Conservation (phyloP, 2,888 invertebrate genomes). For the Hydroisotoma schaefferi region DNA sequence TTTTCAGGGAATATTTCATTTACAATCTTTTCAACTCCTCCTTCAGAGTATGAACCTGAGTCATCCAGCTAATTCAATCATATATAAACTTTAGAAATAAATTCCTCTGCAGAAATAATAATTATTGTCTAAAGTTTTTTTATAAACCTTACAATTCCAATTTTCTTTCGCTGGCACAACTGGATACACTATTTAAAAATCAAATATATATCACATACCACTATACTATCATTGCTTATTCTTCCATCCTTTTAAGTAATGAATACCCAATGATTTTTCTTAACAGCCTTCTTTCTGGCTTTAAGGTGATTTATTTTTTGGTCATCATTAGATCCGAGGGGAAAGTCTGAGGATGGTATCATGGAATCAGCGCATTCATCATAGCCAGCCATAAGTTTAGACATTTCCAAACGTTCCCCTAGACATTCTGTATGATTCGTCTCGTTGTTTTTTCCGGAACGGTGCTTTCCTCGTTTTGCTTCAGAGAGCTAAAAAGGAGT, state of each 20-base stretch:
- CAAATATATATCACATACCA: not conserved
- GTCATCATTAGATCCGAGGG: not conserved
- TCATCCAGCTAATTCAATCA: slow-evolving; percentile 1
- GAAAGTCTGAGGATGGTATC: too few relatives aligned
- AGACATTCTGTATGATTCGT: slow-evolving; percentile 1
- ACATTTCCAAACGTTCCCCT: not conserved
- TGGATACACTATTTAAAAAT: slow-evolving; percentile 14
- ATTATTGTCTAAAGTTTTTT: not conserved
- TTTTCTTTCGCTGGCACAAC: slow-evolving; percentile 9
- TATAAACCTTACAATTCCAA: slow-evolving; percentile 11
- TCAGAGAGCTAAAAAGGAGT: not conserved
- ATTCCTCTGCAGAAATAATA: not conserved
- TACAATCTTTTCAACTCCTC: not conserved
- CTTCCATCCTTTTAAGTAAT: not conserved
- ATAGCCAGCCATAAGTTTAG: not conserved
- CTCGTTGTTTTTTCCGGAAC: not conserved
- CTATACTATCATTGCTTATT: too few relatives aligned
- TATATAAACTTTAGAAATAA: not conserved
- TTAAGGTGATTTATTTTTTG: not conserved
- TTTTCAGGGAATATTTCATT: slow-evolving; percentile 7
- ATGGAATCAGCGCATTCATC: slow-evolving; percentile 8
- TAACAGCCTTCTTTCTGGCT: not conserved
- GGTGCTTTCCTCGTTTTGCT: not conserved
- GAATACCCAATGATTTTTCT: slow-evolving; percentile 8
- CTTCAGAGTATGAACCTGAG: not conserved